Base-by-base conservation (phyloP, 2,113 vertebrate genomes). In the Dissostichus mawsoni region DNA sequence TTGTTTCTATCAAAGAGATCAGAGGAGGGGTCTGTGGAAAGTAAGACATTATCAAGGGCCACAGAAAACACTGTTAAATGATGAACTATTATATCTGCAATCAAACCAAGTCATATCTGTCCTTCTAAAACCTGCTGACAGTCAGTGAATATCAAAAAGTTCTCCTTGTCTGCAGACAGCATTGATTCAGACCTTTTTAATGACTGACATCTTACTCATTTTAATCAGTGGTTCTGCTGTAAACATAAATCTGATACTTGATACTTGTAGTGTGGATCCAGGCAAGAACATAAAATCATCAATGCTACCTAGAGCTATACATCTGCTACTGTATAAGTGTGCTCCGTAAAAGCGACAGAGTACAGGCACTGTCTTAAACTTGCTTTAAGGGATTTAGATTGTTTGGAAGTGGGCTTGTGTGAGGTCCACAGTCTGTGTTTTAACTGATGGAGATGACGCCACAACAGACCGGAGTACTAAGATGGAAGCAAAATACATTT, bases 1-100 rank as follows among this genome's bases (percentile, higher is more conserved):
- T 64, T 41, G 36, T 70, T 76, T 75, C 9, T 33, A 50, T 41
- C 18, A 41, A 1, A 23, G 29, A 59, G 53, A 61, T 74, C 48
- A 55, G 50, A 69, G 51, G 17, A 23, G 20, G 14, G 18, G 63
- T 58, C 12, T 12, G 45, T 57, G 25, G 16, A 53, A 50, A 48
- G 33, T 61, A 5, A n/a, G 12, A 53, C 59, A 33, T 73, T 11
- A 48, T 69, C 20, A 56, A n/a, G 51, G 41, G 11, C 23, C 29
- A 45, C 16, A 13, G 12, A 36, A 29, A 48, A 48, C 64, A 48
- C 63, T 48, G 61, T 41, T 48, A 65, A 25, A 50, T 23, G 9
- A 64, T 51, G n/a, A 11, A 5, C 5, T 36, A 3, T 45, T 47
- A 3, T 0, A 61, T 73, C 47, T 16, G 33, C 11, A 41, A 23